Conservation (phyloP, 2,113 vertebrate genomes). For the Puntigrus tetrazona region DNA sequence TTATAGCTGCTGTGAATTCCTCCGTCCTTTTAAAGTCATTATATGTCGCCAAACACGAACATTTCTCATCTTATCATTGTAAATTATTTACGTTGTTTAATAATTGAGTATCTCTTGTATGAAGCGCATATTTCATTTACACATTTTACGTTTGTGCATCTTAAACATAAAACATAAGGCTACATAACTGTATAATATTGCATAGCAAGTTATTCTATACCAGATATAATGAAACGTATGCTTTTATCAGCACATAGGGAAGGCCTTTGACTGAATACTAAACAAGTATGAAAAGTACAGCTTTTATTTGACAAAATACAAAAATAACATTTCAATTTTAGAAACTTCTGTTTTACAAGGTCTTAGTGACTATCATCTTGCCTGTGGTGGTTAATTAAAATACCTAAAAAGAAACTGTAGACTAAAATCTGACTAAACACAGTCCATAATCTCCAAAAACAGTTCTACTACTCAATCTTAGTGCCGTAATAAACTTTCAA, state of each 20-base stretch:
- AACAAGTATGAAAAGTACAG: constrained; percentile 13
- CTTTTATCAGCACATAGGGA: background rate
- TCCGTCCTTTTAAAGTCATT: background rate
- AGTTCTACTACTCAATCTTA: background rate
- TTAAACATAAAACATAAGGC: too few relatives aligned
- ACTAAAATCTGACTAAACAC: constrained; percentile 13
- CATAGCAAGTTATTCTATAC: too few relatives aligned
- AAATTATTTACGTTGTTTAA: background rate
- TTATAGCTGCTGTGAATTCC: background rate
- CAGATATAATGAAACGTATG: background rate
- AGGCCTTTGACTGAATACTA: background rate
- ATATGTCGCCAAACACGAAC: background rate
- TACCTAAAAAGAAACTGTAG: background rate
- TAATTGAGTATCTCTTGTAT: background rate
- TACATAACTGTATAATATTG: too few relatives aligned
- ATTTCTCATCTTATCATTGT: background rate
- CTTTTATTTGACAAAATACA: constrained; percentile 45
- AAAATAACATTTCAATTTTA: constrained; percentile 49
- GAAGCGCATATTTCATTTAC: background rate
- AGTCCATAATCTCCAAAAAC: background rate
- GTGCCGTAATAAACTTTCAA: background rate
- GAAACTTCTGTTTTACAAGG: background rate
- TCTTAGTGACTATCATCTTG: background rate
- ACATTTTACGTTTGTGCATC: background rate
- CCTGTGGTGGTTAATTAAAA: background rate